Conservation (phyloP, 2,797 vertebrate species). For the Tamandua tetradactyla region DNA sequence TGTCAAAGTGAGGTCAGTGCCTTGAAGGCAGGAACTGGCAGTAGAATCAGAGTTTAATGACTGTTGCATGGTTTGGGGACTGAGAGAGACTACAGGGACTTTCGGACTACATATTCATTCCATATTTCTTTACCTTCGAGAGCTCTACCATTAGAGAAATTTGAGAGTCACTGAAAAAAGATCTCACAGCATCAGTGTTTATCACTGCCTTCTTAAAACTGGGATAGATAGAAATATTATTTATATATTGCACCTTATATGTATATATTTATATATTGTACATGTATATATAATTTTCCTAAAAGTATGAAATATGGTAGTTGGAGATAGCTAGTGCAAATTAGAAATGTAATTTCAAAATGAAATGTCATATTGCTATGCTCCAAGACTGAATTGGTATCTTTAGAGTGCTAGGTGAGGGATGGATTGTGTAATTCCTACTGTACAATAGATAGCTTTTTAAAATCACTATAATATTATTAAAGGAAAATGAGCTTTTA, state of each 20-base stretch:
- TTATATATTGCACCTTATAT: not conserved
- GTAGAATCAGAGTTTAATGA: not conserved
- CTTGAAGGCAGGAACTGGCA: not conserved
- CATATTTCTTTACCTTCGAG: not conserved
- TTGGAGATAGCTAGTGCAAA: not conserved
- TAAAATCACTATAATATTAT: not conserved
- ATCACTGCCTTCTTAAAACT: not conserved
- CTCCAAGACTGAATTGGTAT: not conserved
- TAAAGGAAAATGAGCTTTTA: not conserved
- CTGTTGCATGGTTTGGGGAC: no score
- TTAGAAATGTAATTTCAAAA: not conserved
- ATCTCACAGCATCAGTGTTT: not conserved
- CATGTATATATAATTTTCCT: not conserved
- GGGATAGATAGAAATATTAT: no score
- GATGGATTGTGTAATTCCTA: not conserved
- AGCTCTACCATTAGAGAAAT: not conserved
- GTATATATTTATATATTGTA: not conserved
- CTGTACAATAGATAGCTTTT: not conserved
- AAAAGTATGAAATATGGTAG: not conserved
- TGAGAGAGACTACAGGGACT: fast-evolving
- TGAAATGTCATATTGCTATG: not conserved
- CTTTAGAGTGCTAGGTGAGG: not conserved
- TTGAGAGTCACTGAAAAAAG: not conserved
- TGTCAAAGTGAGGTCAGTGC: not conserved
- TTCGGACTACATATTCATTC: no score